Evolutionary conservation across 2,113 vertebrate species (phyloP).

Genomic region (Chionis minor): DNA sequence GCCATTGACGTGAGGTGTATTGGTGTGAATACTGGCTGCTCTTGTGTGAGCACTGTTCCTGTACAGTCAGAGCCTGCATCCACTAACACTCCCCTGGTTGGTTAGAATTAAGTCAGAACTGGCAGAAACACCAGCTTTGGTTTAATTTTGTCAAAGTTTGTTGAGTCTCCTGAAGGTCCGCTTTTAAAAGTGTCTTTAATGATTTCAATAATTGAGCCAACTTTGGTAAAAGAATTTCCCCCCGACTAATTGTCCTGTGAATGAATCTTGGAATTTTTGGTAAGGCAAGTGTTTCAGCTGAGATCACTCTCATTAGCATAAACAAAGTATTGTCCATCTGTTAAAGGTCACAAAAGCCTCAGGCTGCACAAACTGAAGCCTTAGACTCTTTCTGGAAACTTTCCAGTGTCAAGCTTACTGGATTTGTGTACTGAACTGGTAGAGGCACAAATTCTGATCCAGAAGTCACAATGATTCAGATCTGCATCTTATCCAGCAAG

Average conservation of each 20-base stretch:
- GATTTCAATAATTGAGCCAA: not conserved
- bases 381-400: not conserved
- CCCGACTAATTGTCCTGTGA: not conserved
- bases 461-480: accelerated
- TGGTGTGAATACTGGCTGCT: not conserved
- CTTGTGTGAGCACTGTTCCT: not conserved
- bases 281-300: not conserved
- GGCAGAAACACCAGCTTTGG: not conserved
- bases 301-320: not conserved
- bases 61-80: not conserved
- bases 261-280: not conserved
- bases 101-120: not conserved
- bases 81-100: accelerated
- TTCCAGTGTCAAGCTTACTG: not conserved
- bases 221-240: not conserved
- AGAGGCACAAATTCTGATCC: not conserved
- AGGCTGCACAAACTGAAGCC: not conserved
- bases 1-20: not conserved
- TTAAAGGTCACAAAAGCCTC: not conserved
- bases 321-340: not conserved
- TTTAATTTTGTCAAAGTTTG: not conserved
- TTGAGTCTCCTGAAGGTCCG: not conserved
- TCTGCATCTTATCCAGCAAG: not conserved
- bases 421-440: not conserved
- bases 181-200: not conserved